phyloP scores from a whole-genome alignment of 2,113 vertebrate genomes.

The Austrofundulus limnaeus region DNA sequence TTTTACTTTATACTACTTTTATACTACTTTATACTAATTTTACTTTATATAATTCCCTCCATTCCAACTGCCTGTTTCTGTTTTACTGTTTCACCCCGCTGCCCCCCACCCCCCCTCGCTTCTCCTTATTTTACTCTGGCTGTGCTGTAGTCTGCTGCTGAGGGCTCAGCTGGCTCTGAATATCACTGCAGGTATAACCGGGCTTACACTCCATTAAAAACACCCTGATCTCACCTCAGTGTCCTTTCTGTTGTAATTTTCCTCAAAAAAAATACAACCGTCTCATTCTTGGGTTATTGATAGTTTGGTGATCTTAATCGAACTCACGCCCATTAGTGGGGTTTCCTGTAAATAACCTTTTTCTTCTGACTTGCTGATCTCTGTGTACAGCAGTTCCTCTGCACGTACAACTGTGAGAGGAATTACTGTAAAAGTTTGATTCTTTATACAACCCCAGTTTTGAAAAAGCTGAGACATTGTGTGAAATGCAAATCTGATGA shows the following conservation, averaged over 20 bases:
- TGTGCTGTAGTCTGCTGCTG: conserved; percentile 63
- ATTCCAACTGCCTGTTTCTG: conserved; percentile 56
- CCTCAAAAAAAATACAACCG: background rate
- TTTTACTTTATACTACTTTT: too few relatives aligned
- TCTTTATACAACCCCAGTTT: background rate
- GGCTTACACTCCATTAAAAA: conserved; percentile 42
- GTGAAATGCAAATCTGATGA: too few relatives aligned
- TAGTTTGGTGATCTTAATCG: conserved; percentile 1
- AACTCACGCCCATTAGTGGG: background rate
- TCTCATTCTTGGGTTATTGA: conserved; percentile 7
- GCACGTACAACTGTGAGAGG: conserved; percentile 24
- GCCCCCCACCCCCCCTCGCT: conserved; percentile 27
- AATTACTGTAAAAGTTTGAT: conserved; percentile 30
- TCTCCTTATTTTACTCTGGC: conserved; percentile 56
- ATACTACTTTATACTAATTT: too few relatives aligned
- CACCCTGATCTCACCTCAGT: conserved; percentile 8
- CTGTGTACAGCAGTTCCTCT: conserved; percentile 21
- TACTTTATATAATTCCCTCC: conserved; percentile 57
- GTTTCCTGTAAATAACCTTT: conserved; percentile 7
- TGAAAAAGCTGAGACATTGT: too few relatives aligned
- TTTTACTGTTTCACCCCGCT: conserved; percentile 48
- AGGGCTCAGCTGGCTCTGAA: conserved; percentile 65
- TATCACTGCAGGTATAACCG: conserved; percentile 58
- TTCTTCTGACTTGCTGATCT: conserved; percentile 2
- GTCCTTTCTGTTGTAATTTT: conserved; percentile 8